A percentile compares a stretch with the other conserved stretches of the same genome.
These are phyloP conservation scores for Troides oblongomaculatus DNA, from an alignment of 2,888 invertebrate species.

Conservation along the genomic window DNA sequence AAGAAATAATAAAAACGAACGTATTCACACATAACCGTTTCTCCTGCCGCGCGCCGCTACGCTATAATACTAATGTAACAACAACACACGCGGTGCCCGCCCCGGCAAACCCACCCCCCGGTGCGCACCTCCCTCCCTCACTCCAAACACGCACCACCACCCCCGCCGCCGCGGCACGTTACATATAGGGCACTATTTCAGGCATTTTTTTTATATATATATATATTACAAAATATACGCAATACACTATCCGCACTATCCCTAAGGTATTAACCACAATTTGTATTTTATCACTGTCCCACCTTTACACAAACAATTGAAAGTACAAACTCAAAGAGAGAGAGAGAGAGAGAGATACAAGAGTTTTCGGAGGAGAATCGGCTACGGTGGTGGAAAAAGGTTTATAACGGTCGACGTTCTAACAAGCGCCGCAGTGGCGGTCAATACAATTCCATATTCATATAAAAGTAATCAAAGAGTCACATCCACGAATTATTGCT, in stretches of 20 bases:
- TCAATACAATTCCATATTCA: slow-evolving; percentile 48
- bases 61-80: slow-evolving; percentile 35
- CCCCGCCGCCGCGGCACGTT: slow-evolving; percentile 63
- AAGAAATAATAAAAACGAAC: slow-evolving; percentile 40
- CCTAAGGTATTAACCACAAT: slow-evolving; percentile 55
- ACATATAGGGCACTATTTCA: slow-evolving; percentile 65
- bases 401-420: background rate
- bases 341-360: background rate
- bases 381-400: background rate
- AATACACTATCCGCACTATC: slow-evolving; percentile 50
- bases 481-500: slow-evolving; percentile 78
- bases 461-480: slow-evolving; percentile 50
- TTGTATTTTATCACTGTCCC: slow-evolving; percentile 65
- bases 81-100: slow-evolving; percentile 44
- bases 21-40: slow-evolving; percentile 35
- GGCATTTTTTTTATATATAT: slow-evolving; percentile 50
- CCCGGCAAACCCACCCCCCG: slow-evolving; percentile 42
- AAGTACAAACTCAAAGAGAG: slow-evolving; percentile 39
- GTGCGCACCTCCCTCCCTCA: slow-evolving; percentile 37
- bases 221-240: slow-evolving; percentile 44
- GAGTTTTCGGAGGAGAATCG: background rate
- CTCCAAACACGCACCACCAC: too few species aligned
- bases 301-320: slow-evolving; percentile 39
- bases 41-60: slow-evolving; percentile 38
- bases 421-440: slow-evolving; percentile 46